Base-by-base conservation (phyloP, 2,888 invertebrate species). In the Eulithis testata region DNA sequence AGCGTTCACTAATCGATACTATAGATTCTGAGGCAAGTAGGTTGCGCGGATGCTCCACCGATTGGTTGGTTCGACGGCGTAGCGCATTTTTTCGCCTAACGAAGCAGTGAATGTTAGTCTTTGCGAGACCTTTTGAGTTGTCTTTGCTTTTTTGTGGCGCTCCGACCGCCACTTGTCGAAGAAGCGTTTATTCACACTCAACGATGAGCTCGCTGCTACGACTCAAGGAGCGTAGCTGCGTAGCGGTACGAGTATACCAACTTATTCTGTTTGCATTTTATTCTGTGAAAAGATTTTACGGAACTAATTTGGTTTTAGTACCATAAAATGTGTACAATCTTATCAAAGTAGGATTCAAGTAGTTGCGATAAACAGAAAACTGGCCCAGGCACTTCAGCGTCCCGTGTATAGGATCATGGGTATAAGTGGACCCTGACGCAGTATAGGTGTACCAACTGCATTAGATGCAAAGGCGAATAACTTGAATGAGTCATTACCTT, bases 21-120 rank as follows among this genome's bases (percentile, higher is more conserved):
- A 93, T 93, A 91, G 91, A 90, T 92, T 92, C 88, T 87, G 89
- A 90, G 83, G 90, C 91, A 92, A 91, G 91, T 90, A 89, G 89
- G 90, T 87, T 90, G 90, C 85, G 87, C 86, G 84, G 78, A 82
- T 85, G 77, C 79, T 78, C 76, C 83, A 81, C 80, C 87, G 88
- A 89, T 89, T 87, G 88, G 87, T 77, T 81, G 82, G 83, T 77
- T 71, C 82, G 60, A 9, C 49, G 49, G 12, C 47, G 67, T 52
- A 76, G 73, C 71, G 75, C 78, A 70, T 67, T 90, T 81, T 88
- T 86, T 78, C 83, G 80, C 77, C 89, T 90, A 91, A 90, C 91
- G 89, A 91, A 89, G 86, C 88, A 85, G 80, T 75, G 81, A 79
- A 85, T 90, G 88, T 89, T 89, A 84, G 89, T 85, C 88, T 87